These are phyloP conservation scores for Megathymus violae DNA, from an alignment of 1,140 invertebrate genomes.

Conservation along the genomic window DNA sequence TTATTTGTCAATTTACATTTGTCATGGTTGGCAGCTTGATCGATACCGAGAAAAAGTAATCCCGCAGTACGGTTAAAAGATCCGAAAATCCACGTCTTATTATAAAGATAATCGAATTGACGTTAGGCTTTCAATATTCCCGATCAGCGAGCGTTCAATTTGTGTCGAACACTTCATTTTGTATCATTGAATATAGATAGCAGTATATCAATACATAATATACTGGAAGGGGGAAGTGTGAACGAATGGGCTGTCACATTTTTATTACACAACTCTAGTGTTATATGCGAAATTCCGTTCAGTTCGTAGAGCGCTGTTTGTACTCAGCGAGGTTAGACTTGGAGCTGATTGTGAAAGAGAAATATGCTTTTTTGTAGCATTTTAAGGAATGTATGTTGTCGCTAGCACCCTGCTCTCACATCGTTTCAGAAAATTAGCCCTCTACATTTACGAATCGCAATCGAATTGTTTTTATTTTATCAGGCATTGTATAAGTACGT, in stretches of 20 bases:
- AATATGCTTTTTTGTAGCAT: no score
- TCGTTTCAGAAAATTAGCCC: no score
- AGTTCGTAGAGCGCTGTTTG: constrained; percentile 46
- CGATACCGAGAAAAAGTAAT: constrained; percentile 6
- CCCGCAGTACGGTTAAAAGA: not conserved
- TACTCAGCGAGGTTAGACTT: constrained; percentile 23
- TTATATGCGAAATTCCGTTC: constrained; percentile 44
- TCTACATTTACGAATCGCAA: no score
- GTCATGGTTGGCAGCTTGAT: not conserved
- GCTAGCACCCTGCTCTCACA: no score
- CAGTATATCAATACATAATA: constrained; percentile 26
- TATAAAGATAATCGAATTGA: constrained; percentile 33
- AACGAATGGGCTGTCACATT: constrained; percentile 30
- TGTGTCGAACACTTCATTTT: constrained; percentile 32
- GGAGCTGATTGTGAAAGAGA: constrained; percentile 4
- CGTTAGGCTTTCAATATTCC: constrained; percentile 32
- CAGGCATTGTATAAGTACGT: no score
- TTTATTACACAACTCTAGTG: constrained; percentile 27
- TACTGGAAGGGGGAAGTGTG: constrained; percentile 15
- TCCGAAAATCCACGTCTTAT: constrained; percentile 27
- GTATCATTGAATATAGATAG: constrained; percentile 19
- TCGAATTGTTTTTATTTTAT: no score
- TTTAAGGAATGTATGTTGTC: no score
- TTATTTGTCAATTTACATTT: no score
- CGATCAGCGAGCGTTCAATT: constrained; percentile 25